Percentiles rank a stretch among this genome's conserved stretches.
phyloP scores from a whole-genome alignment of 2,797 vertebrate genomes.

The Diplodus sargus region DNA sequence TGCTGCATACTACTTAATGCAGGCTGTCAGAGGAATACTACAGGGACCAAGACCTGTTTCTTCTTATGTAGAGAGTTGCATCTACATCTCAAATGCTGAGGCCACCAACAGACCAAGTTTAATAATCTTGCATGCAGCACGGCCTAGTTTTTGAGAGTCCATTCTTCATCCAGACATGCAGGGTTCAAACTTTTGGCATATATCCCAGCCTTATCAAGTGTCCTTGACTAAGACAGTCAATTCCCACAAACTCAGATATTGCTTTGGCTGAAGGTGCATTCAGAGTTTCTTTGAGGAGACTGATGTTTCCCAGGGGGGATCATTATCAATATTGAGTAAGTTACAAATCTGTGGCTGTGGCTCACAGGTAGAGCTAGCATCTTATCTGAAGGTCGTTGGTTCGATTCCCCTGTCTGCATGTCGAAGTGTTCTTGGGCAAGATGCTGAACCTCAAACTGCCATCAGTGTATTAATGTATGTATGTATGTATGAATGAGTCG shows the following conservation, averaged over 20 bases:
- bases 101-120: conserved; percentile 31
- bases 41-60: conserved; percentile 15
- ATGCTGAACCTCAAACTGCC: too few relatives aligned
- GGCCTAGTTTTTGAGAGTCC: conserved; percentile 54
- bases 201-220: conserved; percentile 51
- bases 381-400: too few relatives aligned
- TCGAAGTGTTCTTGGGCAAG: too few relatives aligned
- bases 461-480: too few relatives aligned
- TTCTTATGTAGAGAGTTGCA: conserved; percentile 19
- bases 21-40: conserved; percentile 28
- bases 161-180: conserved; percentile 50
- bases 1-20: conserved; percentile 18
- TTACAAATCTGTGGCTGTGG: not conserved
- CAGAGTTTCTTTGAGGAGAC: not conserved
- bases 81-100: conserved; percentile 35
- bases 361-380: too few relatives aligned
- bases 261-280: conserved; percentile 28
- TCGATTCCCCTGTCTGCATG: too few relatives aligned
- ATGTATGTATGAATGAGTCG: too few relatives aligned
- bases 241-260: conserved; percentile 15
- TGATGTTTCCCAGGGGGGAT: not conserved
- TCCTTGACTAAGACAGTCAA: conserved; percentile 52
- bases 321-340: conserved; percentile 14
- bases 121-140: conserved; percentile 36
- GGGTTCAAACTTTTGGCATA: conserved; percentile 51